Evolutionary conservation across 1,140 invertebrate genomes (phyloP).

Genomic region (Polyergus mexicanus): DNA sequence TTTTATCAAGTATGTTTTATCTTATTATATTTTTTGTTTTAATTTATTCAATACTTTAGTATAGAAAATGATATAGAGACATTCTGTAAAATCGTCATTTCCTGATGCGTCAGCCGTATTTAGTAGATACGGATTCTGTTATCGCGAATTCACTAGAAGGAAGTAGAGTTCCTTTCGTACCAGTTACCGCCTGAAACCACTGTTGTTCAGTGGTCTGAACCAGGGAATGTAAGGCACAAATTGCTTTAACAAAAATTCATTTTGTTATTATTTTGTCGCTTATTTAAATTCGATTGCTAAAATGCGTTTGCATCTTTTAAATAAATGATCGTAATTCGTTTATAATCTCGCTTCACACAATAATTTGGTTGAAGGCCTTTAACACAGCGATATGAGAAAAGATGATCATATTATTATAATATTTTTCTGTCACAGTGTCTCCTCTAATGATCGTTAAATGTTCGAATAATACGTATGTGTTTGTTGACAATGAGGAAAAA

Average conservation of each 20-base stretch:
- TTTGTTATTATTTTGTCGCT: background rate
- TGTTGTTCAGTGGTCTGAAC: background rate
- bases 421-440: background rate
- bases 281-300: background rate
- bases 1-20: too few species aligned
- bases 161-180: constrained; percentile 63
- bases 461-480: background rate
- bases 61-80: constrained; percentile 23
- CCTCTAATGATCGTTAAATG: background rate
- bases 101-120: constrained; percentile 16
- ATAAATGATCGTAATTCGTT: background rate
- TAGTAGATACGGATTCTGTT: constrained; percentile 49
- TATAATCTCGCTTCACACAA: background rate
- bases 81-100: background rate
- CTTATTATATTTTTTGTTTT: background rate
- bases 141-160: constrained; percentile 62
- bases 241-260: background rate
- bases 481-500: background rate
- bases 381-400: background rate
- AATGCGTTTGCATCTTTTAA: too few species aligned
- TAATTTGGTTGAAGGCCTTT: background rate
- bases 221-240: background rate
- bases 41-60: background rate
- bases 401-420: background rate
- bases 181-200: constrained; percentile 5